phyloP scores from a whole-genome alignment of 2,888 invertebrate genomes.

The Phaonia tiefii region DNA sequence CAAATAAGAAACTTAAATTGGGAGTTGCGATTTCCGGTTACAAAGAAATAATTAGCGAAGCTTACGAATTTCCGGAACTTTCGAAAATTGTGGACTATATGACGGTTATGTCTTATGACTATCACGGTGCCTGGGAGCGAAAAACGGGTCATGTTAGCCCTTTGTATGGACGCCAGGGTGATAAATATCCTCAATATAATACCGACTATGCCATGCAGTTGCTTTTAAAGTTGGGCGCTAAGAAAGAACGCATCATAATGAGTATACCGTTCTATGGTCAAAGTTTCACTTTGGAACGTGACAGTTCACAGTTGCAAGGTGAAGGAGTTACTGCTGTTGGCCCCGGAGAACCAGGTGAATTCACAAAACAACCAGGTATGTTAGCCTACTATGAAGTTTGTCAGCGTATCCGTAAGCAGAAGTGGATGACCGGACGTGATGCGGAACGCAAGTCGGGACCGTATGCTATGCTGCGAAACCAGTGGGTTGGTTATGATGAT shows the following conservation, averaged over 20 bases:
- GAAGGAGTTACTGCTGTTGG: slow-evolving; percentile 86
- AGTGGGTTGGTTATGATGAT: slow-evolving; percentile 96
- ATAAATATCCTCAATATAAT: slow-evolving; percentile 88
- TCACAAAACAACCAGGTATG: slow-evolving; percentile 93
- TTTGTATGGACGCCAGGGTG: slow-evolving; percentile 84
- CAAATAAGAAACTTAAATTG: slow-evolving; percentile 83
- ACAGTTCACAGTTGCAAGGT: slow-evolving; percentile 77
- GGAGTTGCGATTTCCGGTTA: slow-evolving; percentile 94
- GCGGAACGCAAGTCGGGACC: slow-evolving; percentile 84
- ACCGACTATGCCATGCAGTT: slow-evolving; percentile 91
- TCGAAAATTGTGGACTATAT: slow-evolving; percentile 88
- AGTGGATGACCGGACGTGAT: slow-evolving; percentile 85
- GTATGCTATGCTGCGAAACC: slow-evolving; percentile 88
- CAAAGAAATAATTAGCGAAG: slow-evolving; percentile 92
- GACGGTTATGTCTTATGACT: slow-evolving; percentile 93
- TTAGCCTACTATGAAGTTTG: slow-evolving; percentile 93
- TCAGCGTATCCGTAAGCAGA: slow-evolving; percentile 85
- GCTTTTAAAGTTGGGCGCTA: slow-evolving; percentile 87
- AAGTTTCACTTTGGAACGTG: slow-evolving; percentile 85
- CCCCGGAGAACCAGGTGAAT: slow-evolving; percentile 90
- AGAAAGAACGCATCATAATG: slow-evolving; percentile 87
- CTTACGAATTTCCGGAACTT: slow-evolving; percentile 89
- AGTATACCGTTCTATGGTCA: slow-evolving; percentile 95
- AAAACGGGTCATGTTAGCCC: slow-evolving; percentile 91
- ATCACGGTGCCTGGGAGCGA: slow-evolving; percentile 94